Evolutionary conservation across 1,140 invertebrate genomes (phyloP).

Genomic region (Drosophila equinoxialis): DNA sequence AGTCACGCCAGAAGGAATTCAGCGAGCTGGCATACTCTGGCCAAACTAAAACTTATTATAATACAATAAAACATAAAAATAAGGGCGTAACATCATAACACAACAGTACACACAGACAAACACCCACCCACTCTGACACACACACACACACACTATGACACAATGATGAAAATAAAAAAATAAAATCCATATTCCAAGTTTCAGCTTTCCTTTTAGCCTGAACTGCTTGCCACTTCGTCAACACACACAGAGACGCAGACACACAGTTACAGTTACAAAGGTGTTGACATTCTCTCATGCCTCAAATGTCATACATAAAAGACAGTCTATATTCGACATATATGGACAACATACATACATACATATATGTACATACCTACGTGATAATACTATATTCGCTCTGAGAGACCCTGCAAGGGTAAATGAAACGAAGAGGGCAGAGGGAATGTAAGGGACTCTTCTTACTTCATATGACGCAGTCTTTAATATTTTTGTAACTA

Average conservation of each 20-base stretch:
- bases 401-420: background rate
- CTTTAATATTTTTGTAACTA: conserved; percentile 42
- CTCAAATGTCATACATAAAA: conserved; percentile 40
- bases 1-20: conserved; percentile 12
- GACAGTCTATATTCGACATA: conserved; percentile 21
- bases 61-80: conserved; percentile 59
- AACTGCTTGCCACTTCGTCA: conserved; percentile 17
- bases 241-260: background rate
- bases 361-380: background rate
- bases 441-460: background rate
- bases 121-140: conserved; percentile 3
- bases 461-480: conserved; percentile 25
- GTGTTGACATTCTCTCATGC: conserved; percentile 51
- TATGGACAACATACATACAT: conserved; percentile 12
- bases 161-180: conserved; percentile 30
- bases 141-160: conserved; percentile 4
- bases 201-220: conserved; percentile 37
- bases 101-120: conserved; percentile 20
- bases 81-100: conserved; percentile 38
- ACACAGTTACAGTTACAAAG: conserved; percentile 17
- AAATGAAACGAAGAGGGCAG: background rate
- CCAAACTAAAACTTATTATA: conserved; percentile 63
- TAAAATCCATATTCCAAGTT: conserved; percentile 54
- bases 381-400: background rate
- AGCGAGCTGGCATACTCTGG: conserved; percentile 19